Base-by-base conservation (phyloP, 1,140 invertebrate species). In the Dinoponera quadriceps region DNA sequence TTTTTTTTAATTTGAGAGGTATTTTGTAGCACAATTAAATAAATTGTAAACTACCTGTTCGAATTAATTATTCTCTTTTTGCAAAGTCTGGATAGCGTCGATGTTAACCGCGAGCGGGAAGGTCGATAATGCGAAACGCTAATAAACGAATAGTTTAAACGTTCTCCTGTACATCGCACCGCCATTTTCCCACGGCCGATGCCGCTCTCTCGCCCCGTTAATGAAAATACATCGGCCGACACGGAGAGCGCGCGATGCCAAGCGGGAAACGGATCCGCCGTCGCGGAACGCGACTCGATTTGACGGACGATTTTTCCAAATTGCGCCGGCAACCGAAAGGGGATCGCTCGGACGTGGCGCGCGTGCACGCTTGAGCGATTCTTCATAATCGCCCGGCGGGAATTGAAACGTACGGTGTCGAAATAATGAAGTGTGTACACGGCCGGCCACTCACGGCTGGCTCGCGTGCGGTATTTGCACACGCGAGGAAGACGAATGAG, bases 351-450 rank as follows among this genome's bases (percentile, higher is more conserved):
- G 22, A 65, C 9, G 11, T 66, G 14, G 18, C 29, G 51, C 33
- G 38, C 33, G 51, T 25, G 18, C 22, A 78, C 62, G 54, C 72
- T 22, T 16, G 27, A 48, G 11, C 14, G 75, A 69, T 60, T 69
- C 55, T 71, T 69, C 63, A 71, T 80, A 80, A 84, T 84, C 54
- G 63, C 16, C 48, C 4, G 22, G 48, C 44, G 54, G 29, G 44
- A n/a, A 80, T 71, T 80, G 82, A 80, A 84, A 80, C 80, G 55
- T 71, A 80, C 48, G 29, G n/a, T 80, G 60, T 80, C 54, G 55
- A 80, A 84, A 84, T 80, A 84, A 84, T 69, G 57, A 80, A 84
- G 82, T 65, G 44, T 49, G 62, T 80, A 78, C 74, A 80, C 54
- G 75, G 48, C 48, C 73, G 66, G 18, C 49, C 65, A 84, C 74